These are phyloP conservation scores for Hybognathus amarus DNA, from an alignment of 2,797 vertebrate genomes.

Conservation along the genomic window DNA sequence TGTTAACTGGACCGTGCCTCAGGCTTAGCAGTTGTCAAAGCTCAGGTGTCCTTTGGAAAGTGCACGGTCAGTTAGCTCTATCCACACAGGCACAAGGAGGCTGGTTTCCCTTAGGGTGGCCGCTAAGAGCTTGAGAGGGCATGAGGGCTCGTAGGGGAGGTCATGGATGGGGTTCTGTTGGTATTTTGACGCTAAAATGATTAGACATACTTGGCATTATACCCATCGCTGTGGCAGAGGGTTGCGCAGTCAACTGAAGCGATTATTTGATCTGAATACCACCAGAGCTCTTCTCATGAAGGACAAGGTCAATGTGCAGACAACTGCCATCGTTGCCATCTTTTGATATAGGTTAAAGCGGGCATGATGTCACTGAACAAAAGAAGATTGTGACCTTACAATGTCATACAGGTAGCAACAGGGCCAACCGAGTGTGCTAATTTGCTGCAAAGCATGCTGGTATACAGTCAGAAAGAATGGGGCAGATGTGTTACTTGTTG, in stretches of 20 bases:
- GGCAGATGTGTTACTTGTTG: constrained; percentile 65
- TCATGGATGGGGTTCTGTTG: constrained; percentile 49
- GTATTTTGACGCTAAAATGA: constrained; percentile 78
- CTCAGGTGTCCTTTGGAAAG: constrained; percentile 64
- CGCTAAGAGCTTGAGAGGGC: constrained; percentile 45
- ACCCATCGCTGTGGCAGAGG: constrained; percentile 60
- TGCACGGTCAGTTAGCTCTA: constrained; percentile 58
- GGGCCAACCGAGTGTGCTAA: constrained; percentile 71
- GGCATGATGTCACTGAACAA: not conserved
- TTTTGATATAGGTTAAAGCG: not conserved
- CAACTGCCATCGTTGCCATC: constrained; percentile 75
- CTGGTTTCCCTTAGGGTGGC: constrained; percentile 42
- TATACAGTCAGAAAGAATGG: constrained; percentile 61
- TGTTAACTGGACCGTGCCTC: constrained; percentile 61
- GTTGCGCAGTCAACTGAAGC: constrained; percentile 63
- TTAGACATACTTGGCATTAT: constrained; percentile 81
- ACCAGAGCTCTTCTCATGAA: constrained; percentile 80
- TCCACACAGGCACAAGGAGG: constrained; percentile 62
- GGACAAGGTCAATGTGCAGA: constrained; percentile 78
- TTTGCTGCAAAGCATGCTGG: constrained; percentile 67
- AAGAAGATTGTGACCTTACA: constrained; percentile 59
- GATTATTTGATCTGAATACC: constrained; percentile 80
- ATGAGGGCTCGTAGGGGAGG: constrained; percentile 1
- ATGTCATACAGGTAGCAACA: constrained; percentile 72
- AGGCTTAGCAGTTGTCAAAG: constrained; percentile 52